Conservation (phyloP, 2,888 invertebrate species). For the Hirtodrosophila histrioides region DNA sequence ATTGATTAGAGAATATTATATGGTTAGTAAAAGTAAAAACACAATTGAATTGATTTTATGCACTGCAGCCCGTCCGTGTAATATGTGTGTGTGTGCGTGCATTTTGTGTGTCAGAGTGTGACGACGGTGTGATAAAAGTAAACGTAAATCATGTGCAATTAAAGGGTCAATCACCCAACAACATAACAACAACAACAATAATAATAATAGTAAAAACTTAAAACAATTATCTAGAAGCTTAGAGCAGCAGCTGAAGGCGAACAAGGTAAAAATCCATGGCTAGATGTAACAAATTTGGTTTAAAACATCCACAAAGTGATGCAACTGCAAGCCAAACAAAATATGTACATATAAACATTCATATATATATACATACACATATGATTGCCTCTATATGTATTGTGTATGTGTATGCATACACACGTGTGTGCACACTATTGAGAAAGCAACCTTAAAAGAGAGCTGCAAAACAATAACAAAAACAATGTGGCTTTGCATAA, state of each 20-base stretch:
- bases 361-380: slow-evolving; percentile 9
- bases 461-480: slow-evolving; percentile 58
- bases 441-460: slow-evolving; percentile 48
- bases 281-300: slow-evolving; percentile 34
- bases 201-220: slow-evolving; percentile 12
- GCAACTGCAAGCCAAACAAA: slow-evolving; percentile 58
- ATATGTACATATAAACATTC: slow-evolving; percentile 13
- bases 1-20: too few relatives aligned
- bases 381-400: slow-evolving; percentile 2
- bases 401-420: slow-evolving; percentile 13
- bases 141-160: slow-evolving; percentile 62
- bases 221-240: neutral
- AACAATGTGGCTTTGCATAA: slow-evolving; percentile 41
- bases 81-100: slow-evolving; percentile 18
- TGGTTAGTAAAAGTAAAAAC: slow-evolving; percentile 13
- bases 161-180: slow-evolving; percentile 63
- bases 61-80: slow-evolving; percentile 12
- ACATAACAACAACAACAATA: slow-evolving; percentile 15
- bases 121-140: slow-evolving; percentile 31
- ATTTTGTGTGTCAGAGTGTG: slow-evolving; percentile 29
- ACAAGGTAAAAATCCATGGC: slow-evolving; percentile 30
- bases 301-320: slow-evolving; percentile 46
- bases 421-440: slow-evolving; percentile 31
- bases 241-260: slow-evolving; percentile 8
- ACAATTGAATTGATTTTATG: slow-evolving; percentile 38